Base-by-base conservation (phyloP, 2,888 invertebrate genomes). In the Napeogenes inachia region DNA sequence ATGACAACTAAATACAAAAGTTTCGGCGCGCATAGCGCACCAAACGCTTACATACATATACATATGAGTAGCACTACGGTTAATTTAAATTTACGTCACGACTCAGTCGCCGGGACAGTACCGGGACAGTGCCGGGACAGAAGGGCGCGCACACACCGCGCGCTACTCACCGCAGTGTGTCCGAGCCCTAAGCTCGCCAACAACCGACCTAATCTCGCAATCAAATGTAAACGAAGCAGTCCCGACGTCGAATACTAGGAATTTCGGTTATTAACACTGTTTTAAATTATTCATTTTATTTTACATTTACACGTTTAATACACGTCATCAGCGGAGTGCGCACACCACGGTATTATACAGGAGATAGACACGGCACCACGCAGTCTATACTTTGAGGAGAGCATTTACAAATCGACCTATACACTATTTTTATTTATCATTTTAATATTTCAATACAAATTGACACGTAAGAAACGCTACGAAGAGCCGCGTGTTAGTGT, bases 1-100 rank as follows among this genome's bases (percentile, higher is more conserved):
- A 79, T 82, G 84, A 84, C 83, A 86, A 89, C 88, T 89, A 89
- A 89, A 89, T 87, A 88, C 82, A 89, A 85, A 84, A 79, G 70
- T 71, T 70, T 59, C 78, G 79, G 82, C 80, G 81, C 85, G 87
- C 89, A 89, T 80, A 82, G 89, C 89, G 88, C 74, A 78, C 85
- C 84, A 73, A 80, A 81, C 75, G 75, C 87, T 85, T 83, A 87
- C 82, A 82, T 82, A 81, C 78, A 87, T 84, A 86, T 85, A 88
- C 82, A 85, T 86, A 78, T 75, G 85, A 81, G 84, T 85, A 87
- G 78, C 76, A 82, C 87, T 89, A 89, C 84, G 77, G 81, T 85
- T 85, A 87, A 87, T 85, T 87, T 85, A 75, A 65, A 74, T 66
- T 68, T 70, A 68, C 64, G 68, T 61, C 67, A 71, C 68, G 64